phyloP scores from a whole-genome alignment of 1,140 invertebrate species.

The Pissodes strobi region DNA sequence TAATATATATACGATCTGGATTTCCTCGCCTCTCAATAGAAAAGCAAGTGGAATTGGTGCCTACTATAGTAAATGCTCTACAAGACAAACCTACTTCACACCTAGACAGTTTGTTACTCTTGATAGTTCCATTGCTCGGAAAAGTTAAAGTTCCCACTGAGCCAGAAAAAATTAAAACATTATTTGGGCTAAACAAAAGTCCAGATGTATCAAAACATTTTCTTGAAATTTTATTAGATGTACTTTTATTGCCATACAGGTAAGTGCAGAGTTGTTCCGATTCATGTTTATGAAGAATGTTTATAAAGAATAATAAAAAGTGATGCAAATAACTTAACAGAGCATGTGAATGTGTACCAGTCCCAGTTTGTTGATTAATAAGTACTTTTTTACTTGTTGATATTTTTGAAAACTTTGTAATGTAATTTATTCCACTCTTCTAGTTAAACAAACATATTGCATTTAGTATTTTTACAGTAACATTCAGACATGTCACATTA shows the following conservation, averaged over 20 bases:
- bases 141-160: constrained; percentile 71
- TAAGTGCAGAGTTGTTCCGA: too few relatives aligned
- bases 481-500: too few relatives aligned
- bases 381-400: too few relatives aligned
- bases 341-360: too few relatives aligned
- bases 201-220: constrained; percentile 71
- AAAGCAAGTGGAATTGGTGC: constrained; percentile 77
- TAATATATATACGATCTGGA: constrained; percentile 92
- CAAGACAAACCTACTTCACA: constrained; percentile 82
- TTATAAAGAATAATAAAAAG: too few relatives aligned
- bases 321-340: too few relatives aligned
- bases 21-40: constrained; percentile 78
- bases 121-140: constrained; percentile 79
- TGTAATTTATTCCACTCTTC: too few relatives aligned
- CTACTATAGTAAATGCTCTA: constrained; percentile 75
- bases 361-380: too few relatives aligned
- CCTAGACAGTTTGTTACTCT: constrained; percentile 81
- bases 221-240: constrained; percentile 78
- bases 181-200: constrained; percentile 68
- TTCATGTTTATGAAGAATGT: too few relatives aligned
- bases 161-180: constrained; percentile 63
- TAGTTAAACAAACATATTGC: too few relatives aligned
- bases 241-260: constrained; percentile 85
- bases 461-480: too few relatives aligned
- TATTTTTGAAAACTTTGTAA: too few relatives aligned